Base-by-base conservation (phyloP, 2,797 vertebrate genomes). In the Cuniculus paca region DNA sequence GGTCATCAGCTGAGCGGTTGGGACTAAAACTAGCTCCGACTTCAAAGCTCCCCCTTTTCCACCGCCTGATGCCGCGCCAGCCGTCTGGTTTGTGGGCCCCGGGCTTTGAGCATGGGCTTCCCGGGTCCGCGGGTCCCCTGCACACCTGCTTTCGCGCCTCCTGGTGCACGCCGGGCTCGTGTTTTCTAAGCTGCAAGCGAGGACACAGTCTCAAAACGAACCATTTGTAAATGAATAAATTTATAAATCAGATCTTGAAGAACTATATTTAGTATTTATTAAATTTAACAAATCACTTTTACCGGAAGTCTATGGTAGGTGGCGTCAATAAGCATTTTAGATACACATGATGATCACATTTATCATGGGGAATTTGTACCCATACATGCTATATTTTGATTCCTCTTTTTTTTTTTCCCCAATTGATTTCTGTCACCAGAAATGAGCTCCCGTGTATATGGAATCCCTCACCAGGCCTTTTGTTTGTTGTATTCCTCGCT, bases 161-260 rank as follows among this genome's bases (percentile, higher is more conserved):
- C 58, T 14, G 54, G 34, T 70, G 5, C 65, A 14, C 63, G 36
- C 4, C 11, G 0, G 48, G 52, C 42, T 45, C 70, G 4, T 14
- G 54, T 77, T 80, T 77, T 82, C 78, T 16, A 74, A 20, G n/a
- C n/a, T 31, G 34, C 45, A 81, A 88, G 78, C 19, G 26, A 88
- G 58, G 88, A 70, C 58, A 10, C 1, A 81, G 36, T 36, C 34
- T 48, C 54, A 14, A 63, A 60, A 13, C 2, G 3, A 87, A 31
- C 78, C 31, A 31, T 74, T 79, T 93, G n/a, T 17, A 63, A 48
- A 39, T 17, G 31, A 87, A 36, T 89, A 77, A 2, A 87, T 19
- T 58, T 81, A 58, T n/a, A 72, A 83, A 68, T 70, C 58, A 91
- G 83, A 93, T 68, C 24, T 65, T 36, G 80, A 81, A 56, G 75